Evolutionary conservation across 2,113 vertebrate genomes (phyloP).

Genomic region (Apistogramma diplotaenia): DNA sequence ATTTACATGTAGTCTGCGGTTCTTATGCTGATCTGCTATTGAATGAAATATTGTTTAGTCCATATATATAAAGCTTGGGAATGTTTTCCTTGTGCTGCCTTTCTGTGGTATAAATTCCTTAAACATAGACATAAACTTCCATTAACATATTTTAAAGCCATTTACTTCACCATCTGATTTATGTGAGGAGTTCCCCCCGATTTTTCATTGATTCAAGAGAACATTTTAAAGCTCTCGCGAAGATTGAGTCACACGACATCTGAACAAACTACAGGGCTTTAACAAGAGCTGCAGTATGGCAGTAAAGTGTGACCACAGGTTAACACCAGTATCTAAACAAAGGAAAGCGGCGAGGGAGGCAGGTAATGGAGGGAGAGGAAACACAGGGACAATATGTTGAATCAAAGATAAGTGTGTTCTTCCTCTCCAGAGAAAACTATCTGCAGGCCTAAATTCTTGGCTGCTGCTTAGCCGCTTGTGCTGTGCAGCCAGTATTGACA

Average conservation of each 20-base stretch:
- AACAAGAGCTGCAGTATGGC: background rate
- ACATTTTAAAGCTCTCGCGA: background rate
- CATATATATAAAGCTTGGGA: background rate
- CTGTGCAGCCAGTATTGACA: slow-evolving; percentile 73
- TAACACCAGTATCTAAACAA: slow-evolving; percentile 25
- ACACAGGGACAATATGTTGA: slow-evolving; percentile 55
- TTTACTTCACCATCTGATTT: background rate
- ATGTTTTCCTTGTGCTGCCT: background rate
- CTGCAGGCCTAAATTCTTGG: slow-evolving; percentile 62
- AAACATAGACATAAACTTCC: background rate
- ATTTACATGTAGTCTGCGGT: no score
- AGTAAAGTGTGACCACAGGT: background rate
- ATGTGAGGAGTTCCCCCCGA: background rate
- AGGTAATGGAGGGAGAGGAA: slow-evolving; percentile 42
- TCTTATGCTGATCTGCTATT: no score
- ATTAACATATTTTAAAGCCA: background rate
- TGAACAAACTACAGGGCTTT: background rate
- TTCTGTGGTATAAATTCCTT: background rate
- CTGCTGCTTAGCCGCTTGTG: slow-evolving; percentile 34
- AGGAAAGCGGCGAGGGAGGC: slow-evolving; percentile 25
- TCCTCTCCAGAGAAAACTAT: slow-evolving; percentile 59
- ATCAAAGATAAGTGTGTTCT: slow-evolving; percentile 59
- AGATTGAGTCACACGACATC: background rate
- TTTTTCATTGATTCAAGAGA: background rate
- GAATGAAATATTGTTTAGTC: no score